Percentiles rank a stretch among this genome's conserved stretches.
These are phyloP conservation scores for Acanthosoma haemorrhoidale DNA, from an alignment of 2,888 invertebrate species.

Conservation along the genomic window DNA sequence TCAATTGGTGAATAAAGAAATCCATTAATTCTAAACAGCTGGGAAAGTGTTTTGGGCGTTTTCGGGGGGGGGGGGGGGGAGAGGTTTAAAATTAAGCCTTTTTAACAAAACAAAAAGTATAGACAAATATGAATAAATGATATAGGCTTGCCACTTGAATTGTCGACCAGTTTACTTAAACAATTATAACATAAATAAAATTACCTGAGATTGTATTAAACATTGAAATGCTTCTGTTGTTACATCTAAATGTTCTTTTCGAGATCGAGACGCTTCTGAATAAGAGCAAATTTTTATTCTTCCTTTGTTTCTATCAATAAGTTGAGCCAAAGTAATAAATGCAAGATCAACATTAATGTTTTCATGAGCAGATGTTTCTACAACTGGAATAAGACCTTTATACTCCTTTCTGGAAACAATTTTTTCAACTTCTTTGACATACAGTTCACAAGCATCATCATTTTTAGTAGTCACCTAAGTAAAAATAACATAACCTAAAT, in stretches of 20 bases:
- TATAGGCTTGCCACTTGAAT: no score
- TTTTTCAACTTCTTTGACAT: slow-evolving; percentile 82
- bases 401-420: slow-evolving; percentile 86
- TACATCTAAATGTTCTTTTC: slow-evolving; percentile 82
- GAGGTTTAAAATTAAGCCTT: no score
- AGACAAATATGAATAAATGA: no score
- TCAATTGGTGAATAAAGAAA: no score
- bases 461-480: slow-evolving; percentile 93
- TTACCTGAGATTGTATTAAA: slow-evolving; percentile 59
- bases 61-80: no score
- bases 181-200: neutral
- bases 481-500: no score
- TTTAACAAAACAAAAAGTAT: no score
- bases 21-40: no score
- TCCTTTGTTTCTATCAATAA: slow-evolving; percentile 84
- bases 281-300: slow-evolving; percentile 66
- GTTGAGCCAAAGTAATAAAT: slow-evolving; percentile 82
- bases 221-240: slow-evolving; percentile 86
- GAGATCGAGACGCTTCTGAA: slow-evolving; percentile 75
- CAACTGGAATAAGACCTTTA: slow-evolving; percentile 77
- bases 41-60: no score
- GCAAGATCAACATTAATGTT: slow-evolving; percentile 94
- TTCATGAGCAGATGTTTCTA: slow-evolving; percentile 93
- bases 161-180: no score
- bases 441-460: slow-evolving; percentile 84